A percentile compares a stretch with the other conserved stretches of the same genome.
Evolutionary conservation across 2,113 vertebrate genomes (phyloP).

Genomic region (Elephas maximus): DNA sequence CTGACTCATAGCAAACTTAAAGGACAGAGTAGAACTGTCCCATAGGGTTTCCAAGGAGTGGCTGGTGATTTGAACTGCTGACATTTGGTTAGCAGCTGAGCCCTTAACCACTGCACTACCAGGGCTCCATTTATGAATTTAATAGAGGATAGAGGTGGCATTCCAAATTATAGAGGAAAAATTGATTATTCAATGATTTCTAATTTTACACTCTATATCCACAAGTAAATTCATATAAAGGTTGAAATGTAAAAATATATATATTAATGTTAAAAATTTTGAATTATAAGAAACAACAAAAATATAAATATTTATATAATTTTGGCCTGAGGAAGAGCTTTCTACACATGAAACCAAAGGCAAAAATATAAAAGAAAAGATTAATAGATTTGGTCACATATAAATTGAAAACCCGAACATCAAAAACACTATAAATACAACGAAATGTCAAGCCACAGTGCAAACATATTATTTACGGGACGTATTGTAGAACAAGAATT

Average conservation of each 20-base stretch:
- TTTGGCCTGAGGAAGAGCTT: slow-evolving; percentile 60
- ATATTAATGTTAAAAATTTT: background rate
- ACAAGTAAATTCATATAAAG: slow-evolving; percentile 26
- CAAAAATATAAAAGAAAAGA: slow-evolving; percentile 58
- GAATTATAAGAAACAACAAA: slow-evolving; percentile 12
- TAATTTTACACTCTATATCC: background rate
- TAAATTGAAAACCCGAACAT: slow-evolving; percentile 65
- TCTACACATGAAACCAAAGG: slow-evolving; percentile 56
- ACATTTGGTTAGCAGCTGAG: no score
- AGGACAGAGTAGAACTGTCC: no score
- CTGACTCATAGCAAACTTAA: no score
- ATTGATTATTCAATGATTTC: background rate
- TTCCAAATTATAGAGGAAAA: slow-evolving; percentile 30
- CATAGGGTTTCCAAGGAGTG: no score
- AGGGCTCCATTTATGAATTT: background rate
- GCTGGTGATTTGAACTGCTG: no score
- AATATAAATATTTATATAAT: slow-evolving; percentile 22
- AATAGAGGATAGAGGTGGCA: background rate
- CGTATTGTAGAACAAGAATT: slow-evolving; percentile 7
- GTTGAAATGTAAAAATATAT: background rate
- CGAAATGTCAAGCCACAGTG: slow-evolving; percentile 26
- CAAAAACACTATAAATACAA: slow-evolving; percentile 74
- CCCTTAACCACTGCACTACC: no score
- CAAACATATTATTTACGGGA: slow-evolving; percentile 37
- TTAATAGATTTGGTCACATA: slow-evolving; percentile 54